A percentile compares a stretch with the other conserved stretches of the same genome.
Conservation (phyloP, 2,113 vertebrate species). For the Odocoileus hemionus region DNA sequence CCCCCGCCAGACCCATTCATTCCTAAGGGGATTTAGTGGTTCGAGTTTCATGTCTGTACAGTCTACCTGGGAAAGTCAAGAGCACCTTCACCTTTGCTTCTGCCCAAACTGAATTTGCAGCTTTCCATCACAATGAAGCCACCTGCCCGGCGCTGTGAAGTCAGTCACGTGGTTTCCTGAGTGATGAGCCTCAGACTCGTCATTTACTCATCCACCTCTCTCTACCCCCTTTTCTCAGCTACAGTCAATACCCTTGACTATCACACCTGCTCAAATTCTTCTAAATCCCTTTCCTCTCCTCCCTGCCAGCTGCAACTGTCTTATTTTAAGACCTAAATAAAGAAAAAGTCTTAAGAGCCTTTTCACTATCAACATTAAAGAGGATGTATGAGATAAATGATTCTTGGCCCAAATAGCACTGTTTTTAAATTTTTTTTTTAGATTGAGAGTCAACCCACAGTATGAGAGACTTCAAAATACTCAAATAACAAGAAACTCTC, state of each 20-base stretch:
- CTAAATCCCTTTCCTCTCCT: not conserved
- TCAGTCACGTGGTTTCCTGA: not conserved
- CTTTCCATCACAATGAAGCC: not conserved
- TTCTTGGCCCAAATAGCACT: not conserved
- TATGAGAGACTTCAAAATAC: not conserved
- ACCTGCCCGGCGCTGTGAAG: not conserved
- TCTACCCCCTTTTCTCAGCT: not conserved
- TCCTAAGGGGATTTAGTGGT: not conserved
- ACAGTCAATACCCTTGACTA: not conserved
- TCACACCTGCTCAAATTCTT: not conserved
- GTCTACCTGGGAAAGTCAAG: not conserved
- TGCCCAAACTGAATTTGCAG: not conserved
- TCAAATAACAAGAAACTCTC: not conserved
- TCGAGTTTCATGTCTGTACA: not conserved
- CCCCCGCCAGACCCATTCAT: not conserved
- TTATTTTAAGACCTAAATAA: not conserved
- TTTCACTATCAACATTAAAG: not conserved
- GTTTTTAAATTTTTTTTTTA: not conserved
- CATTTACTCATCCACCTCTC: not conserved
- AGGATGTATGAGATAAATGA: not conserved
- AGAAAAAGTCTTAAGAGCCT: not conserved
- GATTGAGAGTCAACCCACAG: not conserved
- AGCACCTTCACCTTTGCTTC: not conserved
- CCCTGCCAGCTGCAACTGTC: not conserved
- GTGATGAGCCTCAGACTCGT: not conserved